Percentiles rank a stretch among this genome's conserved stretches.
These are phyloP conservation scores for Drosophila nasuta DNA, from an alignment of 1,140 invertebrate species.

Conservation along the genomic window DNA sequence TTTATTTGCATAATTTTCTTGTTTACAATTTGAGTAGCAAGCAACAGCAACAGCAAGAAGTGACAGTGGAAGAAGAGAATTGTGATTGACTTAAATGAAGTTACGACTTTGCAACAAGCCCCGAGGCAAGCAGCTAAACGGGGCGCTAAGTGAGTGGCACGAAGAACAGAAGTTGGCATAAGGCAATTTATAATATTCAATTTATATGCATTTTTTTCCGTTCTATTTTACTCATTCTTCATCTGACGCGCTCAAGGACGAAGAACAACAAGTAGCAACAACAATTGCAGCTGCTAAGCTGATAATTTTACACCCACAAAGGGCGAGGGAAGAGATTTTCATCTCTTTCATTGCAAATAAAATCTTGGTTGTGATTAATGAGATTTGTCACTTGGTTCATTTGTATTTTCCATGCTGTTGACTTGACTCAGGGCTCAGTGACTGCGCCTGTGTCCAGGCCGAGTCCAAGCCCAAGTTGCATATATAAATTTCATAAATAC, in stretches of 20 bases:
- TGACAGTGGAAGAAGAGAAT: slow-evolving; percentile 28
- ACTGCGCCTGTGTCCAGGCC: slow-evolving; percentile 16
- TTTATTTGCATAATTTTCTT: slow-evolving; percentile 82
- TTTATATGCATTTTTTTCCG: slow-evolving; percentile 76
- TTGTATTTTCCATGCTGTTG: slow-evolving; percentile 81
- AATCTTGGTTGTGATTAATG: slow-evolving; percentile 74
- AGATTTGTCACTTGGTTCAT: slow-evolving; percentile 82
- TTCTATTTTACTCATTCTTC: background rate
- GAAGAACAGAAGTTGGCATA: slow-evolving; percentile 65
- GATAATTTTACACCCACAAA: slow-evolving; percentile 63
- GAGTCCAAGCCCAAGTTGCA: slow-evolving; percentile 33
- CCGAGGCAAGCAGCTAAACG: slow-evolving; percentile 54
- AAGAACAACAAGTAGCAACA: slow-evolving; percentile 55
- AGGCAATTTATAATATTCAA: slow-evolving; percentile 83
- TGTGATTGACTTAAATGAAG: slow-evolving; percentile 83
- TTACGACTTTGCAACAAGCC: slow-evolving; percentile 72
- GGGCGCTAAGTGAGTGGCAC: slow-evolving; percentile 38
- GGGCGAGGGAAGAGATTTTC: slow-evolving; percentile 4
- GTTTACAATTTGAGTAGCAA: slow-evolving; percentile 74
- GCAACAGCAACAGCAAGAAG: slow-evolving; percentile 19
- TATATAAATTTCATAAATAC: slow-evolving; percentile 79
- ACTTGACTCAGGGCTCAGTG: slow-evolving; percentile 39
- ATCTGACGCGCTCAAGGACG: slow-evolving; percentile 7
- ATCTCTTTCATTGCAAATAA: slow-evolving; percentile 41
- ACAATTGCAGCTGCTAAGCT: slow-evolving; percentile 70